Conservation (phyloP, 2,888 invertebrate genomes). For the Eupeodes latifasciatus region DNA sequence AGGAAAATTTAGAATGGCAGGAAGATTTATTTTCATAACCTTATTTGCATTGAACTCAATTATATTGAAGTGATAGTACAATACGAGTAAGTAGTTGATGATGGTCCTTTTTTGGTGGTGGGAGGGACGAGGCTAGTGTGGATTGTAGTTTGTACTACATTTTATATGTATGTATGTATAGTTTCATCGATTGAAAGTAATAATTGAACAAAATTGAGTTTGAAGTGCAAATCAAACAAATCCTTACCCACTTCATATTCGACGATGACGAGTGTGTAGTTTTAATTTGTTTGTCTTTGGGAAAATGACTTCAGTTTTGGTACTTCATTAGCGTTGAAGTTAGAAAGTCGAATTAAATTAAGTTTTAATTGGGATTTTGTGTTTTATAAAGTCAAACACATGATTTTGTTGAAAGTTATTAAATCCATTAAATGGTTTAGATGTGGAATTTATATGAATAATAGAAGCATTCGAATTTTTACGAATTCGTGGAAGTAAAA, state of each 20-base stretch:
- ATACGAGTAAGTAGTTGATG: no score
- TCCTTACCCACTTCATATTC: no score
- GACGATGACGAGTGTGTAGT: not conserved
- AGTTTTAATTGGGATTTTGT: conserved; percentile 39
- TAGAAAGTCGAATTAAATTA: not conserved
- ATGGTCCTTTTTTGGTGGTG: not conserved
- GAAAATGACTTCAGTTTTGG: not conserved
- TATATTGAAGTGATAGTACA: conserved; percentile 20
- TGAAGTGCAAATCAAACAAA: conserved; percentile 41
- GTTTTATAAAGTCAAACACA: not conserved
- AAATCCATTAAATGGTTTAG: not conserved
- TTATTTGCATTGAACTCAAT: conserved; percentile 42
- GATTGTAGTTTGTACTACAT: not conserved
- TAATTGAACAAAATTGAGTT: conserved; percentile 41
- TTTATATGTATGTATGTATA: not conserved
- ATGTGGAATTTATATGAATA: no score
- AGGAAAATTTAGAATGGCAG: not conserved
- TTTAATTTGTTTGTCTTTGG: conserved; percentile 30
- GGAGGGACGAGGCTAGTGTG: not conserved
- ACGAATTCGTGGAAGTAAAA: no score
- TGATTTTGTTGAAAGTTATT: not conserved
- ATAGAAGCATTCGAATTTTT: no score
- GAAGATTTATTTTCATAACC: conserved; percentile 27
- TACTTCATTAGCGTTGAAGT: conserved; percentile 13
- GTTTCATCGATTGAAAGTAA: conserved; percentile 28